Percentiles rank a stretch among this genome's conserved stretches.
phyloP scores from a whole-genome alignment of 2,113 vertebrate species.

The Lynx canadensis region DNA sequence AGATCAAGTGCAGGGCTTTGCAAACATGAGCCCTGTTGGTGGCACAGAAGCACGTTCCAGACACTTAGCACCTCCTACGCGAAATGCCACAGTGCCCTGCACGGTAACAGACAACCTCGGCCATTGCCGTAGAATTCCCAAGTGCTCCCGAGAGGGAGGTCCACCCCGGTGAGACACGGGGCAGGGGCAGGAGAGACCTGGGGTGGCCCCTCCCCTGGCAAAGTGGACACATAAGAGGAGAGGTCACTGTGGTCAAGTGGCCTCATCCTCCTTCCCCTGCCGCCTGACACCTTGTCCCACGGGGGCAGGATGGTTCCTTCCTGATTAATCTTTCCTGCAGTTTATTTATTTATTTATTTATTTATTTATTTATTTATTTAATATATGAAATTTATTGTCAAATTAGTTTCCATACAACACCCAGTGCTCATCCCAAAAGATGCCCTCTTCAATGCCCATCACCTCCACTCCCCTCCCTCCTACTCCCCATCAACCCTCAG shows the following conservation, averaged over 20 bases:
- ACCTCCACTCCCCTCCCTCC: too few relatives aligned
- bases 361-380: too few relatives aligned
- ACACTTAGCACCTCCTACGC: not conserved
- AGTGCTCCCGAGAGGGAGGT: not conserved
- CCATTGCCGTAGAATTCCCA: not conserved
- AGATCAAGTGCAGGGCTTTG: not conserved
- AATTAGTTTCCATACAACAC: too few relatives aligned
- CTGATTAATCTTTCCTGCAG: not conserved
- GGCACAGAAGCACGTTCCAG: rapidly evolving
- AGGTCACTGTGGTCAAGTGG: not conserved
- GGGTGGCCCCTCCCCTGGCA: not conserved
- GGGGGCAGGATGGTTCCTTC: not conserved
- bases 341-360: not conserved
- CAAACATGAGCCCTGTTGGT: rapidly evolving
- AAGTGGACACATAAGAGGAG: not conserved
- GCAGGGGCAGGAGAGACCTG: not conserved
- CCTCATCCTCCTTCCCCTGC: not conserved
- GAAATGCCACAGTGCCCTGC: not conserved
- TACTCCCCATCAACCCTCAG: too few relatives aligned
- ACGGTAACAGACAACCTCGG: not conserved
- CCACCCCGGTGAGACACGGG: not conserved
- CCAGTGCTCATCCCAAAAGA: too few relatives aligned
- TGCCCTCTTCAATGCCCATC: too few relatives aligned
- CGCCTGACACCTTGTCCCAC: rapidly evolving
- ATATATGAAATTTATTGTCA: too few relatives aligned